phyloP scores from a whole-genome alignment of 2,888 invertebrate genomes.

The Deilephila elpenor region DNA sequence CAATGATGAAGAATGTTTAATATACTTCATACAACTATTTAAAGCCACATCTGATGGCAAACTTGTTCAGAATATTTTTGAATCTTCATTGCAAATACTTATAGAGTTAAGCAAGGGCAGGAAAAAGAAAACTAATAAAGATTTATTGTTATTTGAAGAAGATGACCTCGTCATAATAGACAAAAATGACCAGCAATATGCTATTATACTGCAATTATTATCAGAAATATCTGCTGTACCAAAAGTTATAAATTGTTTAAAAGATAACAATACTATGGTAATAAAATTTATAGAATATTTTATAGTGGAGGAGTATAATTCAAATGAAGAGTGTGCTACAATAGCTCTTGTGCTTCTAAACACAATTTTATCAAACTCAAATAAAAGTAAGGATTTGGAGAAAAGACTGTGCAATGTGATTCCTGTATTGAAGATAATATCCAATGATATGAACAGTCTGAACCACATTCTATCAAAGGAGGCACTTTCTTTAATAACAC shows the following conservation, averaged over 20 bases:
- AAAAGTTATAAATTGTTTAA: constrained; percentile 71
- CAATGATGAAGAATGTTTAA: constrained; percentile 55
- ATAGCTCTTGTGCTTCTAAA: constrained; percentile 74
- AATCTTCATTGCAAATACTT: constrained; percentile 61
- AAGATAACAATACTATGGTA: constrained; percentile 71
- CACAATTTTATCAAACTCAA: constrained; percentile 66
- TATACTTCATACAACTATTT: constrained; percentile 64
- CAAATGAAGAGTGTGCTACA: constrained; percentile 70
- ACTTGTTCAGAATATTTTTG: constrained; percentile 61
- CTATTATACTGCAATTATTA: constrained; percentile 77
- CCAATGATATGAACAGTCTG: constrained; percentile 51
- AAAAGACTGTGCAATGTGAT: constrained; percentile 59
- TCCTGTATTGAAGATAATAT: constrained; percentile 59
- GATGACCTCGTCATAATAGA: constrained; percentile 62
- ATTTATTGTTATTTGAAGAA: constrained; percentile 65
- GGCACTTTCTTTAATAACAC: constrained; percentile 60
- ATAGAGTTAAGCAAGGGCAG: constrained; percentile 58
- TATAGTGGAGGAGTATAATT: constrained; percentile 56
- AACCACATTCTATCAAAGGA: constrained; percentile 69
- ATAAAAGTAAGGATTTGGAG: constrained; percentile 48
- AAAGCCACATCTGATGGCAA: constrained; percentile 51
- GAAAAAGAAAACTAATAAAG: constrained; percentile 51
- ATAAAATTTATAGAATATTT: constrained; percentile 78
- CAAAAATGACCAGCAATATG: constrained; percentile 68
- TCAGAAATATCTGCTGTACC: constrained; percentile 78